Conservation (phyloP, 2,113 vertebrate genomes). For the Arenaria interpres region DNA sequence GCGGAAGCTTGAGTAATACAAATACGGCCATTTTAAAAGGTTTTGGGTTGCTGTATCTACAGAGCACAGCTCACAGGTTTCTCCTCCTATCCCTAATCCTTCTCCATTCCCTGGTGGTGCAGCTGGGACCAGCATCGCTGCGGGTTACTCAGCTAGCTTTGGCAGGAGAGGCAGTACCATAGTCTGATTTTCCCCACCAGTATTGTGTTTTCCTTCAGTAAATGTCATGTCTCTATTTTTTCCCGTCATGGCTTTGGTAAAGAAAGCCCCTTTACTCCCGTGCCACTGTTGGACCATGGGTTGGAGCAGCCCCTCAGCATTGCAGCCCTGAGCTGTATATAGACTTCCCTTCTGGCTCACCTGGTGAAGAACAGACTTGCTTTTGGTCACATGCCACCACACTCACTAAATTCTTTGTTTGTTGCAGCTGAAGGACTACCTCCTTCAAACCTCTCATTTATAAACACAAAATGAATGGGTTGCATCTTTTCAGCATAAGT, state of each 20-base stretch:
- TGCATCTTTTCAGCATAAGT: background rate
- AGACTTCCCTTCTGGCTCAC: background rate
- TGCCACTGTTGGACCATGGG: rapidly evolving
- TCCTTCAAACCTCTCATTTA: background rate
- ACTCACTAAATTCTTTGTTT: background rate
- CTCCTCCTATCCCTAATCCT: background rate
- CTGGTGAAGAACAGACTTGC: background rate
- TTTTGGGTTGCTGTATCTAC: background rate
- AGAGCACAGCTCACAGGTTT: background rate
- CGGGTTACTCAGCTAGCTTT: rapidly evolving
- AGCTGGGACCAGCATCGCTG: background rate
- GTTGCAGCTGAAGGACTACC: background rate
- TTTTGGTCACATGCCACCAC: background rate
- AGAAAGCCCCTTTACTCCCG: background rate
- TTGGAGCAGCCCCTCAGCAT: background rate
- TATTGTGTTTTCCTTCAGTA: background rate
- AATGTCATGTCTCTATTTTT: rapidly evolving
- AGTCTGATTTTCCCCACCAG: background rate
- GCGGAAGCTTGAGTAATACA: no score
- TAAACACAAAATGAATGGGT: background rate
- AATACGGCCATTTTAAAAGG: background rate
- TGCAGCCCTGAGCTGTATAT: background rate
- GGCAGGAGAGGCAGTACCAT: background rate
- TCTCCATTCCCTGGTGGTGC: rapidly evolving
- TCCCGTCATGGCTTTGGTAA: background rate